Percentiles rank a stretch among this genome's conserved stretches.
Evolutionary conservation across 2,888 invertebrate species (phyloP).

Genomic region (Chloromyia formosa): DNA sequence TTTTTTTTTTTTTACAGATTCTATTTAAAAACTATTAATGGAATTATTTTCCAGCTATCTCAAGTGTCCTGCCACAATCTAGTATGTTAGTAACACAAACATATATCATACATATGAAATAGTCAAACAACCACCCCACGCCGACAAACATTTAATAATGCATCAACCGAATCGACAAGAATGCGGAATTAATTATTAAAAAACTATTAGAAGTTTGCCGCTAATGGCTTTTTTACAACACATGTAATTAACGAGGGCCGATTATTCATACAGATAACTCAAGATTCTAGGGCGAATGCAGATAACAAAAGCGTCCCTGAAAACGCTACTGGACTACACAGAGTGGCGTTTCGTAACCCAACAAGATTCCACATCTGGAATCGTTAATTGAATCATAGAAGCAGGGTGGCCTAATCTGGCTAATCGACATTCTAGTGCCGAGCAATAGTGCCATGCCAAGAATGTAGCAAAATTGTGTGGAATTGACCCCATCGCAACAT

Average conservation of each 20-base stretch:
- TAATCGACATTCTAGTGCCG: constrained; percentile 8
- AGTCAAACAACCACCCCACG: too few relatives aligned
- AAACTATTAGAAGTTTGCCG: constrained; percentile 8
- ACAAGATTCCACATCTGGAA: constrained; percentile 24
- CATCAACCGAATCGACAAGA: neutral
- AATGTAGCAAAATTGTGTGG: neutral
- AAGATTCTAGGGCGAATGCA: too few relatives aligned
- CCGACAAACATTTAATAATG: too few relatives aligned
- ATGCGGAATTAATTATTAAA: constrained; percentile 28
- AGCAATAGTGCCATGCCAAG: neutral
- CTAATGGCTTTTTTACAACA: constrained; percentile 15
- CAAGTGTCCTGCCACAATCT: too few relatives aligned
- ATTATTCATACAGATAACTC: neutral
- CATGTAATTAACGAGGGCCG: constrained; percentile 15
- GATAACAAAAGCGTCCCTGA: neutral
- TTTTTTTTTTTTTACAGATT: too few relatives aligned
- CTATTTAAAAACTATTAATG: too few relatives aligned
- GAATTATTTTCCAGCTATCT: too few relatives aligned
- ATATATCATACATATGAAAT: too few relatives aligned
- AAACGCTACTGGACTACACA: neutral
- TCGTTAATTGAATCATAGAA: constrained; percentile 26
- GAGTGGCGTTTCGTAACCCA: neutral
- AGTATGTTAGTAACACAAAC: too few relatives aligned
- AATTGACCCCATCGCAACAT: neutral
- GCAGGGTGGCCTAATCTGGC: constrained; percentile 10